These are phyloP conservation scores for Coelopa frigida DNA, from an alignment of 1,140 invertebrate species.

Conservation along the genomic window DNA sequence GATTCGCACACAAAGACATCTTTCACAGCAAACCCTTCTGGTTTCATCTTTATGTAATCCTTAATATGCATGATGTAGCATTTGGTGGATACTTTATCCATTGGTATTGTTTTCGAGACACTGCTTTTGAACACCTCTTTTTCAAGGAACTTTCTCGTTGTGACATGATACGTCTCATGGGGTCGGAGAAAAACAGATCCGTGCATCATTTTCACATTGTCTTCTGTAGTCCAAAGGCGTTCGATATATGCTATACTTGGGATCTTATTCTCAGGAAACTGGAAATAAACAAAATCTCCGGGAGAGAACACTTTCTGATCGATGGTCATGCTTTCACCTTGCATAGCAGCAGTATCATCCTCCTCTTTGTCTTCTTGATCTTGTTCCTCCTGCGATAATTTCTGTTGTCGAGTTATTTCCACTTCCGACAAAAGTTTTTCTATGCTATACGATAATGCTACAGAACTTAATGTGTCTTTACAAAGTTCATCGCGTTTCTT, in stretches of 20 bases:
- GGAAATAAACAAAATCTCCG: slow-evolving; percentile 41
- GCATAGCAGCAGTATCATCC: slow-evolving; percentile 17
- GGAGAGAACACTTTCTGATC: slow-evolving; percentile 42
- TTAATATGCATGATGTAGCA: slow-evolving; percentile 93
- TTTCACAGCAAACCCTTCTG: slow-evolving; percentile 82
- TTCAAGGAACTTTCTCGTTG: slow-evolving; percentile 90
- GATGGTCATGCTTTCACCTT: slow-evolving; percentile 42
- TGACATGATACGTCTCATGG: slow-evolving; percentile 91
- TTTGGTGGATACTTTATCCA: slow-evolving; percentile 82
- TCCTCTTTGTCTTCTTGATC: slow-evolving; percentile 52
- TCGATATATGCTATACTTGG: slow-evolving; percentile 86
- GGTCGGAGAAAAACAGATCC: slow-evolving; percentile 72
- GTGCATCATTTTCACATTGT: slow-evolving; percentile 80
- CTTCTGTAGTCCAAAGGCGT: slow-evolving; percentile 73
- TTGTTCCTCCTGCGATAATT: slow-evolving; percentile 73
- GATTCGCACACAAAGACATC: slow-evolving; percentile 98
- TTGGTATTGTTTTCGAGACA: slow-evolving; percentile 65
- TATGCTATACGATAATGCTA: slow-evolving; percentile 50
- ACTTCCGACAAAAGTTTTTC: slow-evolving; percentile 65
- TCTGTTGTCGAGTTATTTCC: slow-evolving; percentile 68
- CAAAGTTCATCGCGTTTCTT: slow-evolving; percentile 68
- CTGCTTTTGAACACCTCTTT: slow-evolving; percentile 93
- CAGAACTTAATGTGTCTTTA: slow-evolving; percentile 35
- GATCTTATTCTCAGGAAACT: slow-evolving; percentile 46
- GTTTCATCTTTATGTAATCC: slow-evolving; percentile 87